Percentiles rank a stretch among this genome's conserved stretches.
Conservation (phyloP, 2,797 vertebrate species). For the Acridotheres tristis region DNA sequence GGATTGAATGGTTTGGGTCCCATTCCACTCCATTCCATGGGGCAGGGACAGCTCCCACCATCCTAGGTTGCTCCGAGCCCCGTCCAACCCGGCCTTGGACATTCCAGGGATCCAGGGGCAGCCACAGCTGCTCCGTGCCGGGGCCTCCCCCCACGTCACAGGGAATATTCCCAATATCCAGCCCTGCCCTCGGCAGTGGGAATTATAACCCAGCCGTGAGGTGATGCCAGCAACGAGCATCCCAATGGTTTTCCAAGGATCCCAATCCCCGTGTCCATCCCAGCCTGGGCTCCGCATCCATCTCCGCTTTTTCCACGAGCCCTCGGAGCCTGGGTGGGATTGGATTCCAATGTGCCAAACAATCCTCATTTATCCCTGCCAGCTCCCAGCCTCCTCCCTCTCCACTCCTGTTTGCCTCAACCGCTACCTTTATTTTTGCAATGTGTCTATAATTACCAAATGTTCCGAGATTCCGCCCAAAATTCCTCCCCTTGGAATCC, state of each 20-base stretch:
- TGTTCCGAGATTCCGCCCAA: constrained; percentile 55
- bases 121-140: not conserved
- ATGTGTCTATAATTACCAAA: constrained; percentile 76
- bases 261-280: not conserved
- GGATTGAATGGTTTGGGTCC: not conserved
- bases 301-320: not conserved
- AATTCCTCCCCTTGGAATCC: constrained; percentile 58
- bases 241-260: accelerated
- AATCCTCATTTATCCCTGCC: constrained; percentile 61
- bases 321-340: not conserved
- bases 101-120: not conserved
- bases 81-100: accelerated
- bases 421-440: constrained; percentile 73
- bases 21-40: not conserved
- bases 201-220: accelerated
- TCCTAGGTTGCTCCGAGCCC: not conserved
- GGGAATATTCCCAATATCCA: too few relatives aligned
- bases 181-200: not conserved
- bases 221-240: accelerated
- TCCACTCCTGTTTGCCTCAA: constrained; percentile 58
- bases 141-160: not conserved
- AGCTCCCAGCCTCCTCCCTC: constrained; percentile 48
- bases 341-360: constrained; percentile 35
- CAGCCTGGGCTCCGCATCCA: not conserved
- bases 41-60: not conserved